Evolutionary conservation across 2,888 invertebrate genomes (phyloP).

Genomic region (Thyatira batis): DNA sequence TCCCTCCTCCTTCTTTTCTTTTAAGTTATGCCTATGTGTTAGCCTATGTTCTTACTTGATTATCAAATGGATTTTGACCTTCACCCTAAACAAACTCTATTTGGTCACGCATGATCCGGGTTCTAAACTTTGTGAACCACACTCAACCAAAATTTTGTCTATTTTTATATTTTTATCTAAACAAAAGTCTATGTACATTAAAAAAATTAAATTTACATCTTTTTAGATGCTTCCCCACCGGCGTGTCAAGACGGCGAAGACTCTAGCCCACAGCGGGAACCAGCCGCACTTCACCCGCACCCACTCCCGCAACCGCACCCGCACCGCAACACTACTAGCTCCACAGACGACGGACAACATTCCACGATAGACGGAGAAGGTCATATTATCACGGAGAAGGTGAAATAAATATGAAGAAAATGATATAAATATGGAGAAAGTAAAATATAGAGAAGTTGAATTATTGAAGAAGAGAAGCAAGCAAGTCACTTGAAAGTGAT

Average conservation of each 20-base stretch:
- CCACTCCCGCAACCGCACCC: constrained; percentile 10
- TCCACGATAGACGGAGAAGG: background rate
- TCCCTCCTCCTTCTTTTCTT: no score
- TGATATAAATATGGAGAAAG: background rate
- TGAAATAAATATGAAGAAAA: background rate
- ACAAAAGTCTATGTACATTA: no score
- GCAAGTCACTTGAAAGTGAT: no score
- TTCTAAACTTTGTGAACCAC: no score
- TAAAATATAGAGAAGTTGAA: background rate
- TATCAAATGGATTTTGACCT: no score
- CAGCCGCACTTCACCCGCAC: constrained; percentile 21
- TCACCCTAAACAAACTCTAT: no score
- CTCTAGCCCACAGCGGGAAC: constrained; percentile 2
- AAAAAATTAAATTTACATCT: no score
- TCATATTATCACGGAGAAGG: background rate
- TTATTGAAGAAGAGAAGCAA: background rate
- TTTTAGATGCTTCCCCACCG: constrained; percentile 84
- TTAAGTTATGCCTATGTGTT: no score
- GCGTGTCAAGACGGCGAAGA: constrained; percentile 84
- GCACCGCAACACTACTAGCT: constrained; percentile 15
- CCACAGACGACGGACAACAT: background rate
- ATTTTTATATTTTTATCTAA: no score
- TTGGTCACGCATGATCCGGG: no score
- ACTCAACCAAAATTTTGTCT: no score
- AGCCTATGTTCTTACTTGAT: no score